phyloP scores from a whole-genome alignment of 2,888 invertebrate genomes.

The Meganola albula region DNA sequence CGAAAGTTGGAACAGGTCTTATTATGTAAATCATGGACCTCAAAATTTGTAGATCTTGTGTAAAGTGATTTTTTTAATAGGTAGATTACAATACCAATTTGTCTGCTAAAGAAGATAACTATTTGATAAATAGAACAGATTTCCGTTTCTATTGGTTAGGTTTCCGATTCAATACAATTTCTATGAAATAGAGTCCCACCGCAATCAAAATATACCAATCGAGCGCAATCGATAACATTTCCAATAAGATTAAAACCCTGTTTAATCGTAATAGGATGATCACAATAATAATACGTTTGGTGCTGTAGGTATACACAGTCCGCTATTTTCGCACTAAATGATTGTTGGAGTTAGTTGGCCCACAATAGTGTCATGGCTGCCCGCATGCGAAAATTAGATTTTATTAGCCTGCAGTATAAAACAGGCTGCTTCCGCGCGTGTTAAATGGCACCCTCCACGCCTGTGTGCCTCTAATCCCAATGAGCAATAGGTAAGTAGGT shows the following conservation, averaged over 20 bases:
- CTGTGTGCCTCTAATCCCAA: conserved; percentile 23
- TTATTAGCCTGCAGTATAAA: conserved; percentile 51
- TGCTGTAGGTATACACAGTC: conserved; percentile 7
- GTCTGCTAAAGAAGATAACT: no score
- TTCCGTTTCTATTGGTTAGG: no score
- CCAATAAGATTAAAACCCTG: conserved; percentile 11
- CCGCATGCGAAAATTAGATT: conserved; percentile 60
- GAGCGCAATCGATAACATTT: conserved; percentile 9
- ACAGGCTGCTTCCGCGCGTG: conserved; percentile 31
- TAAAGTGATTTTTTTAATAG: no score
- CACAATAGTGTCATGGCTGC: conserved; percentile 46
- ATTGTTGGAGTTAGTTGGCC: conserved; percentile 24
- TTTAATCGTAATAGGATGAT: conserved; percentile 17
- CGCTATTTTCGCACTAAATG: conserved; percentile 24
- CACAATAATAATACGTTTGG: conserved; percentile 15
- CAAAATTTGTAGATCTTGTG: no score
- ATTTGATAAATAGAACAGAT: no score
- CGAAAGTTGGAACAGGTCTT: no score
- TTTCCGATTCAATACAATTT: no score
- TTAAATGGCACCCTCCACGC: conserved; percentile 29
- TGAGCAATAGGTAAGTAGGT: no score
- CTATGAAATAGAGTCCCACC: conserved; percentile 6
- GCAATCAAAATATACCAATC: conserved; percentile 2
- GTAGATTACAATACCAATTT: no score
- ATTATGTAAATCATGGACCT: no score